Base-by-base conservation (phyloP, 2,797 vertebrate genomes). In the Argya squamiceps region DNA sequence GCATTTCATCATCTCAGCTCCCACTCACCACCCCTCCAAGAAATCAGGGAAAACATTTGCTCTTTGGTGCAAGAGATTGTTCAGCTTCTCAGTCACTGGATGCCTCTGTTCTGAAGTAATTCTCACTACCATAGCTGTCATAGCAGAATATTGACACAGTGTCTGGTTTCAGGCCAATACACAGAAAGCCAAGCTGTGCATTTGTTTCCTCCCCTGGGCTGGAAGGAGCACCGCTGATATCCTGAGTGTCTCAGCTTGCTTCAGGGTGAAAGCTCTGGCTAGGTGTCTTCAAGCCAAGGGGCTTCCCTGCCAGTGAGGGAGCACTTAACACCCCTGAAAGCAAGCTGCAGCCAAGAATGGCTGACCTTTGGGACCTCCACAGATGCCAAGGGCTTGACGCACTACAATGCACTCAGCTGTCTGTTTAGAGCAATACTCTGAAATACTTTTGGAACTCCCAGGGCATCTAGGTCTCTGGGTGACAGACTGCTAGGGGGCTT, bases 111-210 rank as follows among this genome's bases (percentile, higher is more conserved):
- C 62, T 90, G 88, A 95, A 83, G 65, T 75, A 96, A 90, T 90
- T 88, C 55, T 85, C 29, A 24, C 43, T 65, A 50, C 46, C 73
- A 84, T 86, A 88, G 58, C 62, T 88, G 65, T 74, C 82, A 84
- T 64, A 94, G 88, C 79, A 65, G 53, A 78, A 21, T 81, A 93
- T 46, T 94, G 87, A 93, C 81, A 91, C 23, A 34, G 75, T 64
- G 79, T 70, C 62, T 94, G 84, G 68, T 95, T 93, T 93, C 93
- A 83, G 64, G 89, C 91, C 87, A 95, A 77, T 10, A 32, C 12
- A 36, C n/a, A 82, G 37, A 63, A 89, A 77, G 22, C 47, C 78
- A 91, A 79, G 20, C 68, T 83, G 52, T 41, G 56, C 29, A 30
- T 70, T 92, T 88, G 23, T 75, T 95, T 83, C 16, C 23, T 89